Evolutionary conservation across 2,797 vertebrate species (phyloP), one percentile per base, ranked within the genome.

Genomic region (Meda fulgida): DNA sequence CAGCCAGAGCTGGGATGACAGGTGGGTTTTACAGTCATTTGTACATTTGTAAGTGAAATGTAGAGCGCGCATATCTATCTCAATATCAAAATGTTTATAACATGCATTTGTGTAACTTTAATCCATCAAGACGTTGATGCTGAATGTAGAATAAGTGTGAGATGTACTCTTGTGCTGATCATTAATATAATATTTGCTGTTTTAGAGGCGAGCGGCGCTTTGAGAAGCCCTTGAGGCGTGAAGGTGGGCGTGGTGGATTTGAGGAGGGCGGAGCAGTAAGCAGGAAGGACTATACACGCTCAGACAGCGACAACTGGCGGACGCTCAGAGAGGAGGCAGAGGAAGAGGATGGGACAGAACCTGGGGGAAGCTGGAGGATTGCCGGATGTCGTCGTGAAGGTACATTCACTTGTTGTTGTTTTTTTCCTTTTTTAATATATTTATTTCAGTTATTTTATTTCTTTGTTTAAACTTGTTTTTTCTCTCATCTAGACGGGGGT

Each of bases 1-100:
- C 78, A 97, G 97, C 93, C 97, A 98, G 92, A 98, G 97, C 89
- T 98, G 97, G 97, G 97, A 98, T 46, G 97, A 98, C 93, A 94
- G 97, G 97, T 98, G 89, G 14, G 19, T n/a, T 67, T 65, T 23
- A 19, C 36, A 36, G 7, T 40, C 4, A 34, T 40, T n/a, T 75
- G 9, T 72, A 1, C 40, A 71, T 29, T 2, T 3, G 11, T 16
- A 36, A 16, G 31, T 55, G 34, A 29, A 21, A 76, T 55, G 36
- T 55, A 55, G 13, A 53, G 7, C 36, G 11, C 13, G 23, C 7
- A n/a, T 36, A 53, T 43, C 18, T 48, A 36, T 34, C 60, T 43
- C 18, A n/a, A 23, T 23, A 65, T 21, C 58, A 21, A 5, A 10
- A 11, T 46, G 16, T 65, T 43, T 79, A 1, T 63, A 43, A 6